A percentile compares a stretch with the other conserved stretches of the same genome.
Conservation (phyloP, 2,797 vertebrate species). For the Pogonophryne albipinna region DNA sequence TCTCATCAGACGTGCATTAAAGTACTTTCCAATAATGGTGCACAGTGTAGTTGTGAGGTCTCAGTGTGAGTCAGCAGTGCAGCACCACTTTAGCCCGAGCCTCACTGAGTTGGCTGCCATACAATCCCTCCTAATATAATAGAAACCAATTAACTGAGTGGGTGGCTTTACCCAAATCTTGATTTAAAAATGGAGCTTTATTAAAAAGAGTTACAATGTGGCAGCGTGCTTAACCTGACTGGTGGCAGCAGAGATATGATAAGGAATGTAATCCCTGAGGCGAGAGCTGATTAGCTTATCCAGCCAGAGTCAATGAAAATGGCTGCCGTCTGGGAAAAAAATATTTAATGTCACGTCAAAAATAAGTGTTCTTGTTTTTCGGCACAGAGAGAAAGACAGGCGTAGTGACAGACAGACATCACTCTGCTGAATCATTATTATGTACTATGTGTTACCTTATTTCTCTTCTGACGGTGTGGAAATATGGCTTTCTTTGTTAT, state of each 20-base stretch:
- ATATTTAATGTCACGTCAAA: slow-evolving; percentile 46
- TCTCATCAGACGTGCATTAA: slow-evolving; percentile 62
- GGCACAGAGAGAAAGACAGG: slow-evolving; percentile 7
- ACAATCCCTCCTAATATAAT: slow-evolving; percentile 77
- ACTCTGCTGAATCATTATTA: slow-evolving; percentile 20
- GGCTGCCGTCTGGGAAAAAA: slow-evolving; percentile 47
- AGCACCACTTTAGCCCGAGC: slow-evolving; percentile 59
- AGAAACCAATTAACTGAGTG: slow-evolving; percentile 83
- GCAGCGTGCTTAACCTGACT: slow-evolving; percentile 81
- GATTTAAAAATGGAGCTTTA: slow-evolving; percentile 79
- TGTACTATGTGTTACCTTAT: slow-evolving; percentile 11
- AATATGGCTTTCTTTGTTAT: neutral
- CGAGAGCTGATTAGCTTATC: slow-evolving; percentile 81
- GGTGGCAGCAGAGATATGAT: slow-evolving; percentile 79
- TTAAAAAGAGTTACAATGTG: slow-evolving; percentile 81
- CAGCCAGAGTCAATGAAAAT: slow-evolving; percentile 76
- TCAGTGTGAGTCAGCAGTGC: slow-evolving; percentile 67
- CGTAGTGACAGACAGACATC: neutral
- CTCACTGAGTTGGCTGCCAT: slow-evolving; percentile 63
- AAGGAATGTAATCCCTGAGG: slow-evolving; percentile 83
- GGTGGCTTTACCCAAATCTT: slow-evolving; percentile 82
- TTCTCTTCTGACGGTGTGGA: neutral
- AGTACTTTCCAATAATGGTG: slow-evolving; percentile 61
- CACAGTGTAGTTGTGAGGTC: slow-evolving; percentile 62
- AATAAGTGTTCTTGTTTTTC: slow-evolving; percentile 24